Conservation (phyloP, 1,140 invertebrate species). For the Ephestia elutella region DNA sequence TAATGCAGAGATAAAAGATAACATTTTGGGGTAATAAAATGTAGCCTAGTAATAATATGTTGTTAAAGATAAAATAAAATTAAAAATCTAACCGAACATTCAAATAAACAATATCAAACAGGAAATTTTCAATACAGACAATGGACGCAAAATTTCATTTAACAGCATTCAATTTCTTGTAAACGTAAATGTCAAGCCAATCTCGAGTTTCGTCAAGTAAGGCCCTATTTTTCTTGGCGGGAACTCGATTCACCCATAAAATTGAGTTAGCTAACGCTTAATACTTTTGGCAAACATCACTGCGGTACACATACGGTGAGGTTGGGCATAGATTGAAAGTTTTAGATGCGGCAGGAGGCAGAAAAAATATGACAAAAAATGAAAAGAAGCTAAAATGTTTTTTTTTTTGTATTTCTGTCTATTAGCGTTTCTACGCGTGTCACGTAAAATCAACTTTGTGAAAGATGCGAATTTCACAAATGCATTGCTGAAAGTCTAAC, state of each 20-base stretch:
- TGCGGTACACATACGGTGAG: neutral
- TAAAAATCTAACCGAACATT: neutral
- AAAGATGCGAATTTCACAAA: too few species aligned
- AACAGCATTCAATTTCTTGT: neutral
- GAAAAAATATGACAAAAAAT: too few species aligned
- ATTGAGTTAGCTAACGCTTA: constrained; percentile 37
- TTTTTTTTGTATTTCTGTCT: too few species aligned
- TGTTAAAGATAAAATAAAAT: too few species aligned
- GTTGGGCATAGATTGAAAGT: neutral
- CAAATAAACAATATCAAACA: neutral
- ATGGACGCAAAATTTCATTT: constrained; percentile 5
- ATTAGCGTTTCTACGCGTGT: too few species aligned
- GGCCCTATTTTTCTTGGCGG: constrained; percentile 27
- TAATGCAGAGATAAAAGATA: too few species aligned
- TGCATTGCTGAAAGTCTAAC: too few species aligned
- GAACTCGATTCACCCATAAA: constrained; percentile 34
- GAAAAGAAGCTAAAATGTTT: too few species aligned
- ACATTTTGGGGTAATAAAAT: too few species aligned
- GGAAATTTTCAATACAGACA: constrained; percentile 8
- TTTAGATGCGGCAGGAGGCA: neutral
- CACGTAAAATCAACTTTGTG: too few species aligned
- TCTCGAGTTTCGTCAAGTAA: constrained; percentile 20
- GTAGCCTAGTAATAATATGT: too few species aligned
- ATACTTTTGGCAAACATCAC: constrained; percentile 34
- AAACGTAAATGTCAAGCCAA: constrained; percentile 22